phyloP scores from a whole-genome alignment of 2,888 invertebrate genomes.

The Chromoteleia sp. region DNA sequence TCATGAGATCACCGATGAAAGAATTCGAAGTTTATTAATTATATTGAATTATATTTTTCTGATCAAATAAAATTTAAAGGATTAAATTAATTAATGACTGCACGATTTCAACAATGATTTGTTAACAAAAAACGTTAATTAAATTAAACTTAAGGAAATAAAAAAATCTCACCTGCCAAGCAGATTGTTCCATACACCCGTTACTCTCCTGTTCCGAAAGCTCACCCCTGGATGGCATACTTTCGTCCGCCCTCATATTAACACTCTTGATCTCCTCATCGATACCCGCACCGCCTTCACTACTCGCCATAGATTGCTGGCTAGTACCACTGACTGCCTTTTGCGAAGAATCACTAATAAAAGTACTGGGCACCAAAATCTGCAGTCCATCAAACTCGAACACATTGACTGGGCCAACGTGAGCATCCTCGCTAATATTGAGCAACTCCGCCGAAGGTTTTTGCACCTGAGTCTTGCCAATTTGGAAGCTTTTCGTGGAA shows the following conservation, averaged over 20 bases:
- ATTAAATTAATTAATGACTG: too few relatives aligned
- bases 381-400: constrained; percentile 86
- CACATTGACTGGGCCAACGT: constrained; percentile 84
- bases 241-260: constrained; percentile 93
- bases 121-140: too few relatives aligned
- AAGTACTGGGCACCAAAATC: constrained; percentile 83
- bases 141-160: too few relatives aligned
- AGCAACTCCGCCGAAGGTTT: constrained; percentile 81
- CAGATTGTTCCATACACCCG: constrained; percentile 91
- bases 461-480: constrained; percentile 77
- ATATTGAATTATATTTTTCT: too few relatives aligned
- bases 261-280: constrained; percentile 85
- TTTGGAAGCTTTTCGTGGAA: constrained; percentile 78
- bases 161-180: constrained; percentile 88
- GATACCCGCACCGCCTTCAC: constrained; percentile 81
- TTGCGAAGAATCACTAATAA: constrained; percentile 83
- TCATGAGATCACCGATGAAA: too few relatives aligned
- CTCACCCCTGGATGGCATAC: constrained; percentile 94
- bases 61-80: too few relatives aligned
- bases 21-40: too few relatives aligned
- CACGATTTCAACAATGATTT: too few relatives aligned
- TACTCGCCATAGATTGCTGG: constrained; percentile 83
- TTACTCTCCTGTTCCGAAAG: constrained; percentile 94
- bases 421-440: constrained; percentile 83
- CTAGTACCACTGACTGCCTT: constrained; percentile 83